Evolutionary conservation across 1,140 invertebrate species (phyloP).

Genomic region (Mizuhopecten yessoensis): DNA sequence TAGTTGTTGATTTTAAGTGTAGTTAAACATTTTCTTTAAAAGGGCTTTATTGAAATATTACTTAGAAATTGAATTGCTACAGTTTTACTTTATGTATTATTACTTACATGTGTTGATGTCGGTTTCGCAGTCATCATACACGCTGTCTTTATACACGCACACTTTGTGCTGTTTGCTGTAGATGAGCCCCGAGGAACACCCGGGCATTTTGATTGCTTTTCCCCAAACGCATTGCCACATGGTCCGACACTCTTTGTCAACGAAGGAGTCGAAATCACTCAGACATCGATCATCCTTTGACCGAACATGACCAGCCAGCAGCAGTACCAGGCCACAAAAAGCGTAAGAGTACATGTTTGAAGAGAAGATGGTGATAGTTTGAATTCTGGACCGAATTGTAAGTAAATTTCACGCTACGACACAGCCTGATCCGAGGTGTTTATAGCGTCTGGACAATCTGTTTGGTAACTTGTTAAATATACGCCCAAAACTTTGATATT

Average conservation of each 20-base stretch:
- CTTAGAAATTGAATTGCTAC: no score
- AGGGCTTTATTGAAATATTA: no score
- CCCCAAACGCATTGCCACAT: conserved; percentile 30
- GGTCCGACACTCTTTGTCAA: background rate
- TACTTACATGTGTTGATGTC: conserved; percentile 9
- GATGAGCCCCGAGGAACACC: background rate
- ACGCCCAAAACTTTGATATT: background rate
- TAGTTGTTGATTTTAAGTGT: no score
- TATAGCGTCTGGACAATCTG: background rate
- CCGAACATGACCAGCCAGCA: background rate
- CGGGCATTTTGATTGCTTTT: conserved; percentile 2
- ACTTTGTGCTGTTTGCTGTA: background rate
- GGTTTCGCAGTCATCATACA: background rate
- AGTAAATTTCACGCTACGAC: background rate
- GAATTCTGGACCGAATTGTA: background rate
- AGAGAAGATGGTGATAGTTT: background rate
- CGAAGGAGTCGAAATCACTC: conserved; percentile 12
- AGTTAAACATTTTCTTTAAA: no score
- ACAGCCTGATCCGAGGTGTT: background rate
- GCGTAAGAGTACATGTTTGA: background rate
- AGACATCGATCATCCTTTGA: background rate
- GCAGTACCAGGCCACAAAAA: background rate
- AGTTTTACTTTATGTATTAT: no score
- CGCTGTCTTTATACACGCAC: background rate
- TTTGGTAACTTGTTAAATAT: background rate